Evolutionary conservation across 2,797 vertebrate genomes (phyloP).

Genomic region (Myripristis murdjan): DNA sequence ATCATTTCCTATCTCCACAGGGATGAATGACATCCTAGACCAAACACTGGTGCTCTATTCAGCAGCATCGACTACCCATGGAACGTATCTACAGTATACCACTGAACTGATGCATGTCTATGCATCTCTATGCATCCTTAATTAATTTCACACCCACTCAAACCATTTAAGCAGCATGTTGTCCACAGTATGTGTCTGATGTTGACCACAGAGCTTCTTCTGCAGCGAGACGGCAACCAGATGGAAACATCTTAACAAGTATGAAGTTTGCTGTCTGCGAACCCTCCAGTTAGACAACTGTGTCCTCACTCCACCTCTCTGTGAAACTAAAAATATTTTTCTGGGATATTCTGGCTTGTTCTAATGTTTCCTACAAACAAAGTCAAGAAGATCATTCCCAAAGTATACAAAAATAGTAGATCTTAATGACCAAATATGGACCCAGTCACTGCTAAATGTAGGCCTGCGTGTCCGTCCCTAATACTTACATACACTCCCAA

Average conservation of each 20-base stretch:
- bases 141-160: neutral
- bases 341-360: neutral
- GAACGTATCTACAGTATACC: neutral
- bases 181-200: too few relatives aligned
- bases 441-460: conserved; percentile 10
- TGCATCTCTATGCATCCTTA: too few relatives aligned
- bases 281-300: neutral
- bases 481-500: neutral
- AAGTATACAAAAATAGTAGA: neutral
- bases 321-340: neutral
- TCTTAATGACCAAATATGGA: conserved; percentile 40
- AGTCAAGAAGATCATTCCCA: conserved; percentile 4
- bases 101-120: too few relatives aligned
- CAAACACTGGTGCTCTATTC: too few relatives aligned
- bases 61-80: neutral
- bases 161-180: too few relatives aligned
- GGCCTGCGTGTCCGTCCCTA: neutral
- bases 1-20: too few relatives aligned
- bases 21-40: too few relatives aligned
- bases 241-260: neutral
- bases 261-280: neutral
- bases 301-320: neutral
- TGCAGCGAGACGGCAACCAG: neutral
- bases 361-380: neutral
- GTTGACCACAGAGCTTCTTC: too few relatives aligned